Evolutionary conservation across 1,140 invertebrate genomes (phyloP).

Genomic region (Sitodiplosis mosellana): DNA sequence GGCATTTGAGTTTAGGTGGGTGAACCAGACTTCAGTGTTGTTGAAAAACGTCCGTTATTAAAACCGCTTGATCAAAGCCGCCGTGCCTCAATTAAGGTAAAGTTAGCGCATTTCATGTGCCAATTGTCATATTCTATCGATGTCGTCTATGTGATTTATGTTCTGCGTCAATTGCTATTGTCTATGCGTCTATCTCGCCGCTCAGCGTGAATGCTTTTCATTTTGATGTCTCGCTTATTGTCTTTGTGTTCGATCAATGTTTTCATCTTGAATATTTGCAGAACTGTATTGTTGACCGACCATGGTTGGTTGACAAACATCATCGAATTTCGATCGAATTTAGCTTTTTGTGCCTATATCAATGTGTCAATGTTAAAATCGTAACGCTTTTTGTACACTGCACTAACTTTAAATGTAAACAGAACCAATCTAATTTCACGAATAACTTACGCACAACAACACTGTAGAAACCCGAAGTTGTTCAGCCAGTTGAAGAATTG

Average conservation of each 20-base stretch:
- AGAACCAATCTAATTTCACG: slow-evolving; percentile 3
- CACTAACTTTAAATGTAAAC: neutral
- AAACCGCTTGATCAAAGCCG: neutral
- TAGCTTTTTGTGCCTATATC: neutral
- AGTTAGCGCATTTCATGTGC: too few species aligned
- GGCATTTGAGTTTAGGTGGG: too few species aligned
- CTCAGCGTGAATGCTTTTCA: too few species aligned
- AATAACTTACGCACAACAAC: slow-evolving; percentile 11
- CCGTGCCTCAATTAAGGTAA: neutral
- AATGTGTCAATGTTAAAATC: too few species aligned
- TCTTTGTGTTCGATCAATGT: neutral
- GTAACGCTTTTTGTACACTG: neutral
- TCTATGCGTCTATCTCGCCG: too few species aligned
- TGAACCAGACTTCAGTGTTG: neutral
- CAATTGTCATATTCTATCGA: too few species aligned
- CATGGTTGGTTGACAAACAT: too few species aligned
- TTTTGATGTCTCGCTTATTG: too few species aligned
- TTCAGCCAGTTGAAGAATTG: slow-evolving; percentile 12
- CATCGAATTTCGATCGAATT: neutral
- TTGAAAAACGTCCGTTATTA: neutral
- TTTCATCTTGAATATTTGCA: neutral
- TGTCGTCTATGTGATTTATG: too few species aligned
- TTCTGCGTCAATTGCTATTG: too few species aligned
- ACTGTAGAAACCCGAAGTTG: too few species aligned
- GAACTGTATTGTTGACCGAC: too few species aligned